These are phyloP conservation scores for Ceratina calcarata DNA, from an alignment of 1,140 invertebrate genomes.

Conservation along the genomic window DNA sequence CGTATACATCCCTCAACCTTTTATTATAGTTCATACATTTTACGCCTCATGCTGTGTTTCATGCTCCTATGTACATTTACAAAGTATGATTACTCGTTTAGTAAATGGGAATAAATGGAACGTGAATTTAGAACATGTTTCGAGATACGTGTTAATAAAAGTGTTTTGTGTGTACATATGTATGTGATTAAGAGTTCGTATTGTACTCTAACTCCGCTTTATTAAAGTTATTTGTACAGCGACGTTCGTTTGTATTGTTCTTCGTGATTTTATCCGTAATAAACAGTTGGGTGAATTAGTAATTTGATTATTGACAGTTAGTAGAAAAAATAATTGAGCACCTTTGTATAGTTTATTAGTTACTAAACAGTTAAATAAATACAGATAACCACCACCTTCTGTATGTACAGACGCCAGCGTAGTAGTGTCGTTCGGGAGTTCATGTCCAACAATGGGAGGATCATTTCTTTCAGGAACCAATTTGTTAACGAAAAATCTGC, in stretches of 20 bases:
- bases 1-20: conserved; percentile 10
- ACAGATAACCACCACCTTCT: conserved; percentile 47
- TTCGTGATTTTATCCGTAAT: conserved; percentile 13
- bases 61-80: conserved; percentile 18
- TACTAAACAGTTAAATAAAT: conserved; percentile 37
- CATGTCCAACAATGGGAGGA: conserved; percentile 37
- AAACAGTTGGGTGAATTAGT: conserved; percentile 26
- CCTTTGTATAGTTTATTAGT: conserved; percentile 46
- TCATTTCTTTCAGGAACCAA: conserved; percentile 61
- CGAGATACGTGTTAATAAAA: conserved; percentile 6
- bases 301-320: conserved; percentile 47
- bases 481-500: conserved; percentile 66
- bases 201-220: conserved; percentile 21
- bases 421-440: conserved; percentile 37
- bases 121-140: conserved; percentile 3
- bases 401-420: conserved; percentile 49
- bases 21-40: conserved; percentile 25
- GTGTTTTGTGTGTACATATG: neutral
- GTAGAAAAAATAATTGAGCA: conserved; percentile 49
- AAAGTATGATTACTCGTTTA: conserved; percentile 11
- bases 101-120: conserved; percentile 24
- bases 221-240: conserved; percentile 42
- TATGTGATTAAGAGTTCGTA: conserved; percentile 13
- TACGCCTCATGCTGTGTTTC: conserved; percentile 16
- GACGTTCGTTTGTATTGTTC: conserved; percentile 23